Conservation (phyloP, 2,113 vertebrate species). For the Myiozetetes cayanensis region DNA sequence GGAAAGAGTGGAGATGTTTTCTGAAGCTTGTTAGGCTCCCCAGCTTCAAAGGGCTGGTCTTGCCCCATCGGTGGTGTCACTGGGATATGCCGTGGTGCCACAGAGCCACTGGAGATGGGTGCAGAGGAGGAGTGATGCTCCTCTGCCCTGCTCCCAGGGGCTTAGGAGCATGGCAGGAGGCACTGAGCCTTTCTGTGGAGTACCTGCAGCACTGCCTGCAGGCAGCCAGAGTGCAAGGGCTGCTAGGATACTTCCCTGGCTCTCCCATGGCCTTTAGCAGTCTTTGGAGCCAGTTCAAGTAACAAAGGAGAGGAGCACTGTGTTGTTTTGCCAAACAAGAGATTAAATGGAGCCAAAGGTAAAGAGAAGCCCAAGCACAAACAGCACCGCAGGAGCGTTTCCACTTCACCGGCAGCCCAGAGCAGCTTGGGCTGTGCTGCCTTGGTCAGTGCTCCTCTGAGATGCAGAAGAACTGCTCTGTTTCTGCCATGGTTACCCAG, state of each 20-base stretch:
- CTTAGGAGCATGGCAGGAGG: not conserved
- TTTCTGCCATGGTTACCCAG: fast-evolving
- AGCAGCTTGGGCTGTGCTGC: not conserved
- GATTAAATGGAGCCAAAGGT: not conserved
- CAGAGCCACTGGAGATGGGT: not conserved
- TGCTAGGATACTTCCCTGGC: not conserved
- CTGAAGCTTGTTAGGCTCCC: not conserved
- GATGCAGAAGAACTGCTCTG: fast-evolving
- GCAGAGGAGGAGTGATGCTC: not conserved
- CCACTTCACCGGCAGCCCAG: fast-evolving
- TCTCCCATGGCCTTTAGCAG: not conserved
- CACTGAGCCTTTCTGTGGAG: not conserved
- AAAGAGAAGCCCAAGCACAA: not conserved
- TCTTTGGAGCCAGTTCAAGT: constrained; percentile 11
- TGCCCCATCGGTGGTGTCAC: fast-evolving
- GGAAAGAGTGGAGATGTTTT: not conserved
- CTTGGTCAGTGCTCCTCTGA: fast-evolving
- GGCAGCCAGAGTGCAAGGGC: fast-evolving
- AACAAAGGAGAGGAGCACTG: not conserved
- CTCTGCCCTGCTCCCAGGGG: not conserved
- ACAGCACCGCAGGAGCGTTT: fast-evolving
- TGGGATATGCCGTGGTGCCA: not conserved
- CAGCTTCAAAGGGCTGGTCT: fast-evolving
- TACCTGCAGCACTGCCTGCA: not conserved
- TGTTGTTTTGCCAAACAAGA: constrained; percentile 25